phyloP scores from a whole-genome alignment of 1,140 invertebrate species.

The Dermatophagoides farinae region DNA sequence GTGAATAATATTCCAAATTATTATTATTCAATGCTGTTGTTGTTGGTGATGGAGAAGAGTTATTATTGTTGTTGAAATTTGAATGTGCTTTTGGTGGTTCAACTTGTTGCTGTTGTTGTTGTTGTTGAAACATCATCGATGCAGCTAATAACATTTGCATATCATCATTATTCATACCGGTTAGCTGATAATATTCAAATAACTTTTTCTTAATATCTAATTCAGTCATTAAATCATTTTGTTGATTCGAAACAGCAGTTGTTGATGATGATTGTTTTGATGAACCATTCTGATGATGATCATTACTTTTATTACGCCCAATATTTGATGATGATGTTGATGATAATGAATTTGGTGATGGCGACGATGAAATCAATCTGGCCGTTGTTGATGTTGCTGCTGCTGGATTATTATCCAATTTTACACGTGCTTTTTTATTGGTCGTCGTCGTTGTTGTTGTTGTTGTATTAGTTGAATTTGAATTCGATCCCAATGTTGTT shows the following conservation, averaged over 20 bases:
- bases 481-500: background rate
- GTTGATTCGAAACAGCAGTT: no score
- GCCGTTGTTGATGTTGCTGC: background rate
- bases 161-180: background rate
- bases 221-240: no score
- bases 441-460: background rate
- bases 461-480: background rate
- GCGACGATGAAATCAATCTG: background rate
- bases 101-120: background rate
- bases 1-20: no score
- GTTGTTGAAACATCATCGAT: background rate
- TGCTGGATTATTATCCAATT: constrained; percentile 5
- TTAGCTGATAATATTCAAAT: background rate
- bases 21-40: no score
- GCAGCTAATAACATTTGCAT: background rate
- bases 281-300: background rate
- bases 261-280: no score
- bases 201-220: background rate
- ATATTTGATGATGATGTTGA: background rate
- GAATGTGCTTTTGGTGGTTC: constrained; percentile 13
- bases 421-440: constrained; percentile 13
- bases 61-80: background rate
- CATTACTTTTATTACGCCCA: background rate
- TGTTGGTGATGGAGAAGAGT: background rate
- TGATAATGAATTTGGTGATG: background rate